Evolutionary conservation across 2,797 vertebrate species (phyloP), one percentile per base, ranked within the genome.

Genomic region (Gallinago stenura): DNA sequence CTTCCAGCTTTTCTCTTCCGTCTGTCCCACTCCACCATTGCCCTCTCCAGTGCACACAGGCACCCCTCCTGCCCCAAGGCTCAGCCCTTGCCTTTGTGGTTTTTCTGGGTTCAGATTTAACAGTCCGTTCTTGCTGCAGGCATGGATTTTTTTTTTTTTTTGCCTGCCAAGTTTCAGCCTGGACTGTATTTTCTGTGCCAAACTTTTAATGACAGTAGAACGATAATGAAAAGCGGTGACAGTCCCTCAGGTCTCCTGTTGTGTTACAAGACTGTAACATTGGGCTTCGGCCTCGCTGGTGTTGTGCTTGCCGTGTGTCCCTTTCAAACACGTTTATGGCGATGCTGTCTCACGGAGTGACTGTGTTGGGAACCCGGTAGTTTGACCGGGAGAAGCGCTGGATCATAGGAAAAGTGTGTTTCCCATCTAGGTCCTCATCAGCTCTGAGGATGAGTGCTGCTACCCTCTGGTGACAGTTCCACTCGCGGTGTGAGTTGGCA

Each of bases 141-240:
- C 45, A 15, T 28, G 48, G 43, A 56, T 77, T 94, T 39, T 91
- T 77, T 35, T 35, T 94, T 91, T 94, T 91, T 78, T 56, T 70
- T 68, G 35, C 76, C 33, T 94, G 93, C 64, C 86, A 76, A 3
- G 70, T 79, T 86, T 76, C 31, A 89, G 64, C 66, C 73, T 26
- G 57, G 71, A 75, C 25, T 41, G 37, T 66, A 62, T 86, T 82
- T 87, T 91, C 64, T 39, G 39, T 72, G 78, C 81, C 54, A 25
- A 50, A 81, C 57, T 90, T 93, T 91, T 87, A 87, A 94, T 92
- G 76, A 64, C 30, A 53, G 57, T 46, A 56, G 61, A 85, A 82
- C 84, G 24, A 26, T 9, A 90, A 71, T 25, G 53, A 62, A 70
- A 69, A 94, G 26, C 28, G 62, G 71, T 3, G 37, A 20, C 12